These are phyloP conservation scores for Nycteola revayana DNA, from an alignment of 2,888 invertebrate genomes.

Conservation along the genomic window DNA sequence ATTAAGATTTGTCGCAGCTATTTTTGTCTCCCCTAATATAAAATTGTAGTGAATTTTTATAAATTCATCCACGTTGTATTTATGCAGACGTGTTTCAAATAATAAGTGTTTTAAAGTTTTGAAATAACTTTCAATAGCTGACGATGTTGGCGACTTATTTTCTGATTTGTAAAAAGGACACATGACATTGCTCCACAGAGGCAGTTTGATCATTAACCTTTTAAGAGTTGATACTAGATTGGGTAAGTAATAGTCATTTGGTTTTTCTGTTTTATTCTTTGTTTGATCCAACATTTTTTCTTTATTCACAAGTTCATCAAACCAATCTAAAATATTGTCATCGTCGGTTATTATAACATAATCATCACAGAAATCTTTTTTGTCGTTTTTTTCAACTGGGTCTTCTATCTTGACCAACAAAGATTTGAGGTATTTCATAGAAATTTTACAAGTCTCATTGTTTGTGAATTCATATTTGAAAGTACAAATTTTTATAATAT, in stretches of 20 bases:
- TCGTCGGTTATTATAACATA: slow-evolving; percentile 12
- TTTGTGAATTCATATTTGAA: slow-evolving; percentile 11
- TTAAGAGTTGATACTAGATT: slow-evolving; percentile 3
- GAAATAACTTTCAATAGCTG: slow-evolving; percentile 3
- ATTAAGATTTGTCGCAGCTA: slow-evolving; percentile 1
- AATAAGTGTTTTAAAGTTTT: slow-evolving; percentile 3
- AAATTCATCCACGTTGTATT: slow-evolving; percentile 3
- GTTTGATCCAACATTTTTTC: slow-evolving; percentile 10
- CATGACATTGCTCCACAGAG: slow-evolving; percentile 3
- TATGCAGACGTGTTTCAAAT: slow-evolving; percentile 2
- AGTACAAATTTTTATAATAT: slow-evolving; percentile 15
- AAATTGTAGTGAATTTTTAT: slow-evolving; percentile 3
- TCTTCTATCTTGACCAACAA: slow-evolving; percentile 11
- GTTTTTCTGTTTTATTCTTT: slow-evolving; percentile 1
- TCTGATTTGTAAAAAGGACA: slow-evolving; percentile 3
- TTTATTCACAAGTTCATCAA: slow-evolving; percentile 11
- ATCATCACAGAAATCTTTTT: slow-evolving; percentile 11
- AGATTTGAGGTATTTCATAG: slow-evolving; percentile 11
- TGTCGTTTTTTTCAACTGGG: slow-evolving; percentile 12
- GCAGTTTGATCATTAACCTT: slow-evolving; percentile 2
- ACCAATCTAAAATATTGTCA: slow-evolving; percentile 12
- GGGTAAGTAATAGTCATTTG: slow-evolving; percentile 3
- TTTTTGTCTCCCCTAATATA: slow-evolving; percentile 1
- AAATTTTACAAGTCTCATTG: slow-evolving; percentile 13
- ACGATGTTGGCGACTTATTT: slow-evolving; percentile 4